Evolutionary conservation across 92 coral and sea anemone genomes (phyloP).

Genomic region (Desmophyllum pertusum): DNA sequence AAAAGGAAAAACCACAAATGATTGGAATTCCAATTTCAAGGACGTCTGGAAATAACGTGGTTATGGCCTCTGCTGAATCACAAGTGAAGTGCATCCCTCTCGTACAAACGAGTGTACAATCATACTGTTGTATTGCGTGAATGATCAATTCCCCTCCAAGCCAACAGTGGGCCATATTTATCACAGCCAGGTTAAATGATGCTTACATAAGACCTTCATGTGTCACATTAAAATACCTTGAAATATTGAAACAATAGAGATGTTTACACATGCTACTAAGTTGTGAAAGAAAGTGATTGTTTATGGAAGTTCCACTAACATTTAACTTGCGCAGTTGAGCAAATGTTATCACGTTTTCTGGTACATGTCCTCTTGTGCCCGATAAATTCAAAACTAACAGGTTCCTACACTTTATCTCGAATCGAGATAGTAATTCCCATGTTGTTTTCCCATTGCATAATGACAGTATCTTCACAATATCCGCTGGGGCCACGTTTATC

Average conservation of each 20-base stretch:
- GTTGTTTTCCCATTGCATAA: constrained; percentile 20
- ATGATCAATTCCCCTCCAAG: constrained; percentile 30
- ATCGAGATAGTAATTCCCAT: neutral
- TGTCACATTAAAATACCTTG: constrained; percentile 23
- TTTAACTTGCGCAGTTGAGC: constrained; percentile 31
- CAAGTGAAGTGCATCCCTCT: neutral
- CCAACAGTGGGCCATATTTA: constrained; percentile 32
- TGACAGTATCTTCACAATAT: constrained; percentile 23
- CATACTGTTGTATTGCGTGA: constrained; percentile 32
- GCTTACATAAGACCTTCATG: constrained; percentile 26
- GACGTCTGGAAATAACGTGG: constrained; percentile 10
- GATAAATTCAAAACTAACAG: constrained; percentile 24
- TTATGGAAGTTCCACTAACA: constrained; percentile 38
- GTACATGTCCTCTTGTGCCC: constrained; percentile 28
- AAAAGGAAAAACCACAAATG: constrained; percentile 37
- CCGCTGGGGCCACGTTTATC: constrained; percentile 32
- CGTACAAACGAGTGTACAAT: constrained; percentile 16
- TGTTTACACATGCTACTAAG: constrained; percentile 12
- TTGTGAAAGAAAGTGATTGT: constrained; percentile 5
- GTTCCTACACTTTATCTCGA: constrained; percentile 4
- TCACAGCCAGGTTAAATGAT: neutral
- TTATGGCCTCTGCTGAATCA: neutral
- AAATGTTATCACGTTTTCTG: constrained; percentile 13
- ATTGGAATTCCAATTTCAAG: constrained; percentile 45
- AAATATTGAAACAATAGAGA: constrained; percentile 33